Conservation (phyloP, 1,140 invertebrate genomes). For the Platorchestia sp. region DNA sequence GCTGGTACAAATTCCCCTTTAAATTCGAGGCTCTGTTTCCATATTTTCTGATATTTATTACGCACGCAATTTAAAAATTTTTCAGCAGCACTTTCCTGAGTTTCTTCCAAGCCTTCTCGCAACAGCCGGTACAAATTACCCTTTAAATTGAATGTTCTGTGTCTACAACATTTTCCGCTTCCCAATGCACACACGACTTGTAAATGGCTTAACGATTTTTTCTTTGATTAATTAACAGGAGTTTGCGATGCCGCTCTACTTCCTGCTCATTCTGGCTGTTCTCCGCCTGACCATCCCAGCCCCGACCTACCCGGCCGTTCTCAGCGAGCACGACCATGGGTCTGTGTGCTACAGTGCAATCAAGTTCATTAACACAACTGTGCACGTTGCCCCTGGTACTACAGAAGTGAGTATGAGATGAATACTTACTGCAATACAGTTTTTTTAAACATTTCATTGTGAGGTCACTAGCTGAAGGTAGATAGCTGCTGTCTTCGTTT, state of each 20-base stretch:
- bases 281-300: conserved; percentile 11
- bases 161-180: neutral
- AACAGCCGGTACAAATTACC: neutral
- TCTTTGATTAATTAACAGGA: neutral
- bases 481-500: too few relatives aligned
- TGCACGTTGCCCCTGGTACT: neutral
- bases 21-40: neutral
- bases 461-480: too few relatives aligned
- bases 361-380: neutral
- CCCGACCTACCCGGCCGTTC: neutral
- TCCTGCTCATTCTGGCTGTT: conserved; percentile 20
- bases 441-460: too few relatives aligned
- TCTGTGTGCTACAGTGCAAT: neutral
- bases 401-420: neutral
- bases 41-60: too few relatives aligned
- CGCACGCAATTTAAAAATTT: too few relatives aligned
- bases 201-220: neutral
- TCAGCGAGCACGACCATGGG: neutral
- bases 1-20: neutral
- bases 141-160: neutral
- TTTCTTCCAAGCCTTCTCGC: too few relatives aligned
- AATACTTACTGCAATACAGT: too few relatives aligned
- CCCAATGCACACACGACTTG: neutral
- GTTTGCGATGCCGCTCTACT: conserved; percentile 18
- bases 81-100: too few relatives aligned